Evolutionary conservation across 2,888 invertebrate genomes (phyloP).

Genomic region (Drosophila atripex): DNA sequence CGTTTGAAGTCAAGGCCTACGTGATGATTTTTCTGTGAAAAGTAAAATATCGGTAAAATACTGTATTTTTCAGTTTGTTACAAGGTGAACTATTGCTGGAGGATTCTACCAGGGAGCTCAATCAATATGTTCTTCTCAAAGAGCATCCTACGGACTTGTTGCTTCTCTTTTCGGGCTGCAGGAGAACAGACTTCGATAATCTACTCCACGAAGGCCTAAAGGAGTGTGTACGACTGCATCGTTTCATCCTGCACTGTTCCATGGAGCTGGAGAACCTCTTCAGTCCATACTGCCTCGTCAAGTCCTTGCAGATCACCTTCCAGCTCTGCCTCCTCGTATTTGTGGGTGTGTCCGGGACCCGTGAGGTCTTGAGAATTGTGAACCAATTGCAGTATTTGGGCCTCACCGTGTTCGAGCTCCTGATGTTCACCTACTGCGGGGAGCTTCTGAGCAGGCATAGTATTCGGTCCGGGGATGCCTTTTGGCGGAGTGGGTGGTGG

Average conservation of each 20-base stretch:
- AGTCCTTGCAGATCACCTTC: slow-evolving; percentile 82
- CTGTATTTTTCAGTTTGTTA: slow-evolving; percentile 30
- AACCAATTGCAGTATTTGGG: slow-evolving; percentile 79
- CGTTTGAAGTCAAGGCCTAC: neutral
- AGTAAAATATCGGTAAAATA: neutral
- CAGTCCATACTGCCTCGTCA: slow-evolving; percentile 81
- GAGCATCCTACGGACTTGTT: slow-evolving; percentile 69
- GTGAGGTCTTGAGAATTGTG: slow-evolving; percentile 65
- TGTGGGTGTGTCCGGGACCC: slow-evolving; percentile 75
- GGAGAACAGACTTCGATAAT: neutral
- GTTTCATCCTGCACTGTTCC: slow-evolving; percentile 80
- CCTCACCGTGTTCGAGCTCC: slow-evolving; percentile 75
- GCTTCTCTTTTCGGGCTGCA: slow-evolving; percentile 4
- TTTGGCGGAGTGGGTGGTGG: slow-evolving; percentile 80
- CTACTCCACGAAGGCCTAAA: slow-evolving; percentile 62
- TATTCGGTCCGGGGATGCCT: slow-evolving; percentile 77
- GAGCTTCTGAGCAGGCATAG: slow-evolving; percentile 79
- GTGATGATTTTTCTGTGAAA: neutral
- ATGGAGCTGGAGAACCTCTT: slow-evolving; percentile 81
- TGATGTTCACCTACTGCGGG: slow-evolving; percentile 81
- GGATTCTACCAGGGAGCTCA: slow-evolving; percentile 62
- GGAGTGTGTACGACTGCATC: slow-evolving; percentile 81
- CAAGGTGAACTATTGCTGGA: slow-evolving; percentile 48
- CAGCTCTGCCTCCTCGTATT: slow-evolving; percentile 82
- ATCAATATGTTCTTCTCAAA: slow-evolving; percentile 69